Evolutionary conservation across 2,113 vertebrate genomes (phyloP).

Genomic region (Camelus bactrianus): DNA sequence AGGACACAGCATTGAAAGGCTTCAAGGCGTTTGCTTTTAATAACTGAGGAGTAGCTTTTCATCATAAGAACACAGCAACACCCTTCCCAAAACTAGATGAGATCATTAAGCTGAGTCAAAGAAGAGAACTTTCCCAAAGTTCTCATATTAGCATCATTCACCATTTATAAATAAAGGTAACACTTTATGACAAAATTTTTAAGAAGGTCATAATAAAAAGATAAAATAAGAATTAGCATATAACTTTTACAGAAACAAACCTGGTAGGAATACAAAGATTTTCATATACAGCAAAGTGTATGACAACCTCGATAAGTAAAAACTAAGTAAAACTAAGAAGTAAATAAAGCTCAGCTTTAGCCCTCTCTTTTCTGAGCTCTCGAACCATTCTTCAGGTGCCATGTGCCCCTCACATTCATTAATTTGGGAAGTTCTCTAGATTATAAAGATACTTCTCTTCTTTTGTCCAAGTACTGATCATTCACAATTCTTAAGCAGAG

Average conservation of each 20-base stretch:
- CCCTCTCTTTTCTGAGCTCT: not conserved
- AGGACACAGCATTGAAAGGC: not conserved
- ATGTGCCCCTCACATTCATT: not conserved
- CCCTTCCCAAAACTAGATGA: not conserved
- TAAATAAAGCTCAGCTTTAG: not conserved
- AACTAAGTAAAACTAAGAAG: not conserved
- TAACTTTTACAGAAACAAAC: constrained; percentile 8
- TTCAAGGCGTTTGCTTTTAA: not conserved
- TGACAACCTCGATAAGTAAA: too few species aligned
- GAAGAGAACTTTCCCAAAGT: not conserved
- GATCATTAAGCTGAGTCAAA: not conserved
- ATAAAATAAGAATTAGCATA: constrained; percentile 29
- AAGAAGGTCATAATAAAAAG: constrained; percentile 52
- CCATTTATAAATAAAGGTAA: constrained; percentile 45
- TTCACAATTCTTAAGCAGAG: not conserved
- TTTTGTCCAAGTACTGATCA: not conserved
- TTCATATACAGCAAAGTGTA: not conserved
- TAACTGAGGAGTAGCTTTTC: not conserved
- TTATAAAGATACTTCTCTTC: not conserved
- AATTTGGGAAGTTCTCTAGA: not conserved
- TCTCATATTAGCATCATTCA: not conserved
- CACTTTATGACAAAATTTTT: constrained; percentile 12
- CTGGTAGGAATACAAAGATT: not conserved
- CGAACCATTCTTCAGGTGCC: not conserved
- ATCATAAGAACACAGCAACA: not conserved